Conservation (phyloP, 2,797 vertebrate species). For the Anisognathus igniventris region DNA sequence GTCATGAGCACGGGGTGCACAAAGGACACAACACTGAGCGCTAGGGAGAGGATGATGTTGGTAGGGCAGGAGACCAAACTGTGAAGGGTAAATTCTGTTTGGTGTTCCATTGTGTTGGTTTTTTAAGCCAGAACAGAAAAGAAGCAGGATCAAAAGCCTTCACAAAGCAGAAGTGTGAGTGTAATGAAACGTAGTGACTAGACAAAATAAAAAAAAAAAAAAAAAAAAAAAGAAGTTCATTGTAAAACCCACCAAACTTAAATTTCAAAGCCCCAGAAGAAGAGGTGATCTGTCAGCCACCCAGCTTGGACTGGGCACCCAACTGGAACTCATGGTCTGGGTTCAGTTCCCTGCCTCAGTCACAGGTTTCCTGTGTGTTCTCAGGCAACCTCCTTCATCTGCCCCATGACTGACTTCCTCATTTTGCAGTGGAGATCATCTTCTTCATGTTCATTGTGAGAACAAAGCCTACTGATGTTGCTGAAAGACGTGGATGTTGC, state of each 20-base stretch:
- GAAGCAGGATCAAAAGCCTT: background rate
- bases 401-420: background rate
- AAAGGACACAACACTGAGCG: background rate
- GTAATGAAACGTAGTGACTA: constrained; percentile 52
- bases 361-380: constrained; percentile 9
- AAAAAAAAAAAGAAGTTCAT: background rate
- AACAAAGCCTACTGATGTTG: background rate
- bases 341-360: constrained; percentile 17
- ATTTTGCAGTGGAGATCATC: background rate
- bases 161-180: constrained; percentile 59
- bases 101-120: background rate
- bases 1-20: background rate
- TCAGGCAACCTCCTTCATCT: background rate
- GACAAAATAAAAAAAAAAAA: background rate
- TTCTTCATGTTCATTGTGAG: background rate
- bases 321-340: constrained; percentile 32
- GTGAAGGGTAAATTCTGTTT: background rate
- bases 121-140: background rate
- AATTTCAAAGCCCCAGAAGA: background rate
- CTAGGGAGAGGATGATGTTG: background rate
- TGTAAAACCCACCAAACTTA: background rate
- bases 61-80: background rate
- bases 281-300: background rate
- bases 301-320: background rate
- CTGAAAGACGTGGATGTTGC: background rate